Percentiles rank a stretch among this genome's conserved stretches.
phyloP scores from a whole-genome alignment of 2,888 invertebrate genomes.

The Leucophora obtusa region DNA sequence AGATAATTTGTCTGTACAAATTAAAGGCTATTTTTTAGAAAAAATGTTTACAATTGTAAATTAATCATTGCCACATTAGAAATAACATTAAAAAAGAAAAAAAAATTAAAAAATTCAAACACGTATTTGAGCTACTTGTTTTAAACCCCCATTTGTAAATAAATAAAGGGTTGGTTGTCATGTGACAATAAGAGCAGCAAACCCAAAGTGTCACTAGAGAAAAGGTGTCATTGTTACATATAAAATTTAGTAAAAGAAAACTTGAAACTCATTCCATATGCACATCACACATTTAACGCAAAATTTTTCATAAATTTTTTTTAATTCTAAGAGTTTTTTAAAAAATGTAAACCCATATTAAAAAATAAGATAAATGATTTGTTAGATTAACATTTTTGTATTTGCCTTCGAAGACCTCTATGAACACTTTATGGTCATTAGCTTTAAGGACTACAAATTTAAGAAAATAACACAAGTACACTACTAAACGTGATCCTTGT shows the following conservation, averaged over 20 bases:
- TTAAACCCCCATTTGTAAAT: slow-evolving; percentile 15
- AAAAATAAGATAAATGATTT: slow-evolving; percentile 55
- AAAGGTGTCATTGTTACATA: slow-evolving; percentile 54
- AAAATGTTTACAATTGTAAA: slow-evolving; percentile 39
- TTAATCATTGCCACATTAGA: slow-evolving; percentile 62
- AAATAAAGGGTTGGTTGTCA: slow-evolving; percentile 52
- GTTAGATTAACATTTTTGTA: slow-evolving; percentile 42
- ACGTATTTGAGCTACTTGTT: slow-evolving; percentile 56
- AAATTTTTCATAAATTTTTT: slow-evolving; percentile 7
- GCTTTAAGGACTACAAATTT: slow-evolving; percentile 9
- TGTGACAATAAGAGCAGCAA: slow-evolving; percentile 1
- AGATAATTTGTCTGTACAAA: slow-evolving; percentile 57
- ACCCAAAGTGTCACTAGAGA: slow-evolving; percentile 53
- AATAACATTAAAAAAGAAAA: slow-evolving; percentile 37
- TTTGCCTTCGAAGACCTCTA: slow-evolving; percentile 14
- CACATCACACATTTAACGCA: slow-evolving; percentile 58
- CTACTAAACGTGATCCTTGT: slow-evolving; percentile 33
- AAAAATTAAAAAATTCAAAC: slow-evolving; percentile 57
- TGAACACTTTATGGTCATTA: slow-evolving; percentile 42
- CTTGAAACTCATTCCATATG: slow-evolving; percentile 62
- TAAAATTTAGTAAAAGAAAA: slow-evolving; percentile 3
- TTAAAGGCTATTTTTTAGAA: slow-evolving; percentile 34
- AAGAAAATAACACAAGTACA: neutral
- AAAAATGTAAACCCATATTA: slow-evolving; percentile 18
- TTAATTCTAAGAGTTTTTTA: slow-evolving; percentile 12